phyloP scores from a whole-genome alignment of 2,113 vertebrate species.

The Hemibagrus wyckioides region DNA sequence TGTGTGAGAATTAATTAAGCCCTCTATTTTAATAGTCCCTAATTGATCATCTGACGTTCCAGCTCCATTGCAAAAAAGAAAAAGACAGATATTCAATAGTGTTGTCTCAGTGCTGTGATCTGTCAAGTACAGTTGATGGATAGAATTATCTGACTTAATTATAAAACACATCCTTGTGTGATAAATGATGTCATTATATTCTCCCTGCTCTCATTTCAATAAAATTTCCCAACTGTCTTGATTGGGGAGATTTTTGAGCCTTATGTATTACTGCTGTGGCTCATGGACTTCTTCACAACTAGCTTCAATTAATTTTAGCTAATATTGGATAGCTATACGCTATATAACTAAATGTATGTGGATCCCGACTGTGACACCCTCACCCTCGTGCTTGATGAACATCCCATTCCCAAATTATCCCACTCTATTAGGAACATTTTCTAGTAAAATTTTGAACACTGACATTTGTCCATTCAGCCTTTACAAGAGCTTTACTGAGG shows the following conservation, averaged over 20 bases:
- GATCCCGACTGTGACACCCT: neutral
- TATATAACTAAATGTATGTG: neutral
- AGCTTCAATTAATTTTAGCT: neutral
- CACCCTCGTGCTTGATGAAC: neutral
- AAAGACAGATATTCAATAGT: slow-evolving; percentile 42
- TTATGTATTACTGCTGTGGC: neutral
- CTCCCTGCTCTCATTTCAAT: neutral
- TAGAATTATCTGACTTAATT: slow-evolving; percentile 38
- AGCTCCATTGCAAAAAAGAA: slow-evolving; percentile 16
- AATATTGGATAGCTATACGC: neutral
- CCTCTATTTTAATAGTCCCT: slow-evolving; percentile 49
- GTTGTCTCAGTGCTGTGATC: slow-evolving; percentile 36
- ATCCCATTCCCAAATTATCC: neutral
- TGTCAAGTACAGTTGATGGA: slow-evolving; percentile 39
- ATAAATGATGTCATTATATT: slow-evolving; percentile 15
- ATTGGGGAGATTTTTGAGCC: neutral
- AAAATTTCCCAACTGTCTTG: neutral
- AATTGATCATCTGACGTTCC: slow-evolving; percentile 53
- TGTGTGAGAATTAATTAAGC: slow-evolving; percentile 56
- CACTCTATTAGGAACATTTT: neutral
- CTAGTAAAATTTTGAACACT: neutral
- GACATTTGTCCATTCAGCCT: neutral
- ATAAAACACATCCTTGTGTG: neutral
- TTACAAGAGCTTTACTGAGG: neutral
- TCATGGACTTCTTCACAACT: neutral